Conservation (phyloP, 2,113 vertebrate genomes). For the Platichthys stellatus region DNA sequence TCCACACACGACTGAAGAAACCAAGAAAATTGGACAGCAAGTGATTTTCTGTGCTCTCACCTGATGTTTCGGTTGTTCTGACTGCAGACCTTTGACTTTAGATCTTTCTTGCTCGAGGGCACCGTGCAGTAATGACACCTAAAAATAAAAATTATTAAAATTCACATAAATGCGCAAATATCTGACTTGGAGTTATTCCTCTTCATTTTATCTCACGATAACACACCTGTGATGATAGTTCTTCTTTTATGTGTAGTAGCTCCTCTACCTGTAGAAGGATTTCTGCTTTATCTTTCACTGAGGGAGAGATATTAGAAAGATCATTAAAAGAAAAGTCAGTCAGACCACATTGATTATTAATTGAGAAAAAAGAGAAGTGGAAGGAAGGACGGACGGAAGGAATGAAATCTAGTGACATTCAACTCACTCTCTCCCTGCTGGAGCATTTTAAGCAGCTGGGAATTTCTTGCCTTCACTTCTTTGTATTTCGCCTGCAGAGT, state of each 20-base stretch:
- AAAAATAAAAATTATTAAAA: constrained; percentile 11
- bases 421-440: constrained; percentile 86
- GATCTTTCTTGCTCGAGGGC: constrained; percentile 94
- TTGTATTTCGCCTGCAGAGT: constrained; percentile 79
- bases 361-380: background rate
- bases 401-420: background rate
- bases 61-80: constrained; percentile 93
- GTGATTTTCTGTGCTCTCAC: constrained; percentile 68
- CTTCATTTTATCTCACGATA: background rate
- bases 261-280: constrained; percentile 92
- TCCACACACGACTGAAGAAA: background rate
- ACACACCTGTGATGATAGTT: constrained; percentile 90
- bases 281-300: constrained; percentile 98
- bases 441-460: constrained; percentile 85
- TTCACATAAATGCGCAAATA: background rate
- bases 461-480: constrained; percentile 85
- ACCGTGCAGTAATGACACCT: constrained; percentile 90
- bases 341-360: background rate
- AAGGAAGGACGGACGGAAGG: background rate
- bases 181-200: background rate
- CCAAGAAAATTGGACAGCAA: background rate
- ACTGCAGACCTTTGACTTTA: constrained; percentile 92
- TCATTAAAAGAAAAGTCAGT: background rate
- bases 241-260: constrained; percentile 91
- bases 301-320: constrained; percentile 29